Evolutionary conservation across 2,888 invertebrate species (phyloP), one percentile per base, ranked within the genome.

Genomic region (Ectemnius lituratus): DNA sequence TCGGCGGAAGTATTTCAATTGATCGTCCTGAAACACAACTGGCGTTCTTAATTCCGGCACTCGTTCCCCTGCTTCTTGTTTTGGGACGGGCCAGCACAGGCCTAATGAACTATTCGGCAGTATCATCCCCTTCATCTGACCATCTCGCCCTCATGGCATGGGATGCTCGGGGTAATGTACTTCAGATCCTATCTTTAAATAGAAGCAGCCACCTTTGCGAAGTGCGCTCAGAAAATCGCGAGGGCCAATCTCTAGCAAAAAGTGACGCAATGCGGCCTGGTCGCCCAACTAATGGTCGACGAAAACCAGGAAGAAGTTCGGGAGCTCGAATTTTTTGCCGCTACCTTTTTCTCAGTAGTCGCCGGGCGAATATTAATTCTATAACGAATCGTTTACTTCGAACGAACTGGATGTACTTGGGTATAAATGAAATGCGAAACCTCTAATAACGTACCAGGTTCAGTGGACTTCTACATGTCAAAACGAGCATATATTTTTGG

Each of bases 161-260:
- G 80, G 71, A 75, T 79, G 70, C 79, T 77, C 72, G 58, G 63
- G 75, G 68, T 77, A 76, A 76, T 79, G 75, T 72, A 68, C 78
- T 58, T 76, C 75, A 67, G 82, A 82, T 78, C 73, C 72, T 78
- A 82, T 80, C 82, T 82, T 82, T 76, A 82, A 82, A 82, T 82
- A 80, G 76, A 75, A 67, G 65, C 58, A 59, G 60, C 47, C 58
- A 62, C 49, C 66, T 70, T 56, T 59, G 45, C 60, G 37, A 64
- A 61, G 46, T 28, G 62, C 59, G 66, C 18, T 6, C 37, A 37
- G 37, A 11, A 11, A 37, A 59, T 60, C 52, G 14, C 63, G 52
- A 49, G 62, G 63, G 18, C 20, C 4, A 16, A 16, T n/a, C 60
- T 27, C 60, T 45, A 46, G 52, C 28, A 64, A 73, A 73, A 68